Conservation (phyloP, 2,113 vertebrate genomes). For the Cacatua alba region DNA sequence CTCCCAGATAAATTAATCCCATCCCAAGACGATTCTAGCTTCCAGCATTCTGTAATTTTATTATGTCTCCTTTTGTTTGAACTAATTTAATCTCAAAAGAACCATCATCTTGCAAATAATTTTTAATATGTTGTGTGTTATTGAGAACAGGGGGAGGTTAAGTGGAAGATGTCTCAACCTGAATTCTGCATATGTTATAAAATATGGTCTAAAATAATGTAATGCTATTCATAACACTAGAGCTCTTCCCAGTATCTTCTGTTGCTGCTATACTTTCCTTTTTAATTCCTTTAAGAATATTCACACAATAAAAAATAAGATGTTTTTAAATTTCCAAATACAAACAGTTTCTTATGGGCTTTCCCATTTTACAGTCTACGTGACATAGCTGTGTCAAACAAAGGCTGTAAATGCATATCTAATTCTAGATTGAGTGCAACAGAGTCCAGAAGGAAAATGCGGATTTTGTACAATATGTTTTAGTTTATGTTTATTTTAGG, state of each 20-base stretch:
- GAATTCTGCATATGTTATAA: neutral
- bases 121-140: neutral
- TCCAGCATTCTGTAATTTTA: too few species aligned
- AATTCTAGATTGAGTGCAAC: neutral
- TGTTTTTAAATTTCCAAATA: neutral
- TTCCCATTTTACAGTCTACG: neutral
- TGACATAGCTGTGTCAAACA: neutral
- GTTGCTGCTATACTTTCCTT: neutral
- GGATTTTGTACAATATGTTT: neutral
- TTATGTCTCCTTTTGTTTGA: too few species aligned
- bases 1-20: too few species aligned
- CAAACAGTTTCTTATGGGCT: neutral
- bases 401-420: neutral
- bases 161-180: neutral
- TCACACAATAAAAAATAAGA: neutral
- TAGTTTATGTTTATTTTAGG: too few species aligned
- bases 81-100: neutral
- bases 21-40: too few species aligned
- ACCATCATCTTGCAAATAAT: neutral
- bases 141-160: neutral
- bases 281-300: neutral
- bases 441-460: neutral
- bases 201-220: neutral
- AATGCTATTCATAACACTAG: neutral
- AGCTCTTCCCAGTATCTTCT: neutral